Evolutionary conservation across 2,797 vertebrate genomes (phyloP).

Genomic region (Ctenopoma kingsleyae): DNA sequence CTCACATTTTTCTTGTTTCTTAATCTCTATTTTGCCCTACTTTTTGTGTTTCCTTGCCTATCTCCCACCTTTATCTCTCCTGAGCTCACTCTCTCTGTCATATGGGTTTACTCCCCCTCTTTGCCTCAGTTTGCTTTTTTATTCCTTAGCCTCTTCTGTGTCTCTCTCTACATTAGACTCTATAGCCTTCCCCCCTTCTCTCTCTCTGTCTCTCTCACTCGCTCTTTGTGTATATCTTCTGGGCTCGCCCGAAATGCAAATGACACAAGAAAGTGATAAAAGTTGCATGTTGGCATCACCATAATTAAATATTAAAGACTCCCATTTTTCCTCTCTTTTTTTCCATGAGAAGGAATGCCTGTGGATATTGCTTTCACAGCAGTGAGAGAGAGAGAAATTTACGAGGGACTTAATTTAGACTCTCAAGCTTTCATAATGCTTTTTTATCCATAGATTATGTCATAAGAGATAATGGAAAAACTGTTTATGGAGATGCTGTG

Average conservation of each 20-base stretch:
- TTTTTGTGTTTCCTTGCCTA: conserved; percentile 31
- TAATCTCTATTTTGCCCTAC: conserved; percentile 34
- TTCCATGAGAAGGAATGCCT: conserved; percentile 73
- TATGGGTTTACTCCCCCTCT: conserved; percentile 40
- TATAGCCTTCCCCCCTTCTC: conserved; percentile 4
- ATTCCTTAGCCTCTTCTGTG: conserved; percentile 36
- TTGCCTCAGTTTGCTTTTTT: conserved; percentile 41
- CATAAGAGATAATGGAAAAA: conserved; percentile 47
- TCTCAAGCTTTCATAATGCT: conserved; percentile 63
- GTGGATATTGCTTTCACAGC: conserved; percentile 84
- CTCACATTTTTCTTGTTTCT: conserved; percentile 10
- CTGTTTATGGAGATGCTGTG: conserved; percentile 38
- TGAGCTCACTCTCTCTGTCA: conserved; percentile 48
- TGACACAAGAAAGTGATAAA: conserved; percentile 86
- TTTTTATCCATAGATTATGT: conserved; percentile 69
- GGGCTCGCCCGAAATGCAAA: conserved; percentile 82
- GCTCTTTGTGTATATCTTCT: conserved; percentile 73
- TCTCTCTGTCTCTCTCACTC: conserved; percentile 19
- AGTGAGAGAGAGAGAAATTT: conserved; percentile 49
- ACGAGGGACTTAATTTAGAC: conserved; percentile 74
- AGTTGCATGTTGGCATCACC: conserved; percentile 84
- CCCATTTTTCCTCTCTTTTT: conserved; percentile 55
- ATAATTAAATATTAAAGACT: conserved; percentile 87
- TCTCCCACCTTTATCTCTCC: conserved; percentile 52
- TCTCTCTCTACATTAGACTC: conserved; percentile 35